phyloP scores from a whole-genome alignment of 64 coral and sea anemone genomes.

The Porites lutea region DNA sequence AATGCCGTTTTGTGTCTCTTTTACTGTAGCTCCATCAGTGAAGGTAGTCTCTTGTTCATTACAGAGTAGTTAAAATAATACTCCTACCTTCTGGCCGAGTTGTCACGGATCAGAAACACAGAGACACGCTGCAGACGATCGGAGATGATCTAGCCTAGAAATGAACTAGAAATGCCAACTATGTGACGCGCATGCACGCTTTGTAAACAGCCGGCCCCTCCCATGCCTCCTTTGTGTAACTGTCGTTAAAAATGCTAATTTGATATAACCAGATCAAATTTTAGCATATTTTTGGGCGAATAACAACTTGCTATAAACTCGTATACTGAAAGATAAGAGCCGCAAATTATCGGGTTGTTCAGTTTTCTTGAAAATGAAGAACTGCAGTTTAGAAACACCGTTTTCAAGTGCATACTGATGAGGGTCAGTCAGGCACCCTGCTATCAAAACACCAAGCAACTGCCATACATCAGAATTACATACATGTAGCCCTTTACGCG shows the following conservation, averaged over 20 bases:
- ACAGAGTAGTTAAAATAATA: not conserved
- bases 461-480: too few species aligned
- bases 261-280: not conserved
- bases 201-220: not conserved
- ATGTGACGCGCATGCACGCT: constrained; percentile 7
- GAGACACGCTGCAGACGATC: not conserved
- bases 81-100: not conserved
- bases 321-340: too few species aligned
- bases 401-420: too few species aligned
- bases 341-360: too few species aligned
- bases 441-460: too few species aligned
- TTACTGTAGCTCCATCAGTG: not conserved
- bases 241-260: not conserved
- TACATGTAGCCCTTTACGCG: too few species aligned
- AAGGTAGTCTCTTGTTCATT: not conserved
- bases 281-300: too few species aligned
- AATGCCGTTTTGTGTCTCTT: not conserved
- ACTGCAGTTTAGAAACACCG: too few species aligned
- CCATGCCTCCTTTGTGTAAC: not conserved
- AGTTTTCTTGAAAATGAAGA: too few species aligned
- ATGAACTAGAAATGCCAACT: not conserved
- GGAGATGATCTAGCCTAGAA: not conserved
- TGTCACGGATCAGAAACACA: not conserved
- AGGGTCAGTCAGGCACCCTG: too few species aligned
- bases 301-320: too few species aligned